A percentile compares a stretch with the other conserved stretches of the same genome.
Conservation (phyloP, 1,140 invertebrate species). For the Battus philenor region DNA sequence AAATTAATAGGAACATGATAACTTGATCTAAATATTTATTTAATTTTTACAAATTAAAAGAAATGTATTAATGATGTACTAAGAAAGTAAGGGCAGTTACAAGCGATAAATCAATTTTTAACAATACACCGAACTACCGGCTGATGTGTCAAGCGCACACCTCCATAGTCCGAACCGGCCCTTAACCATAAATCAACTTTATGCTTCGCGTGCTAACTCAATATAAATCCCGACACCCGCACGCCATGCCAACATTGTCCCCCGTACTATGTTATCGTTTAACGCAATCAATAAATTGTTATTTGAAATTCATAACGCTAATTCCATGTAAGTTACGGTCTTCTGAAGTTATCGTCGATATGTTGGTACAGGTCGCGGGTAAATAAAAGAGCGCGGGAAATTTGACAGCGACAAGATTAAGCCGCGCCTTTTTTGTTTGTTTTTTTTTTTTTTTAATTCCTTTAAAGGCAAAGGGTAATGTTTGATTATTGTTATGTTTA, state of each 20-base stretch:
- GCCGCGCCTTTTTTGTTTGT: not conserved
- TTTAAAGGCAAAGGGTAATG: too few species aligned
- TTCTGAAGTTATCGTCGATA: not conserved
- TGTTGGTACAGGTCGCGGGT: not conserved
- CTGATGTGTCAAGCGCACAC: not conserved
- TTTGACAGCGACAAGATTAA: slow-evolving; percentile 7
- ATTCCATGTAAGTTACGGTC: not conserved
- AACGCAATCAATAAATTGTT: slow-evolving; percentile 9
- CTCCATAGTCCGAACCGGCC: not conserved
- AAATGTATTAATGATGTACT: too few species aligned
- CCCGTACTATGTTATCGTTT: slow-evolving; percentile 1
- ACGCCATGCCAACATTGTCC: slow-evolving; percentile 9
- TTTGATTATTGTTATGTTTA: too few species aligned
- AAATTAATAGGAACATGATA: too few species aligned
- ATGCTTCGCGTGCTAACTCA: slow-evolving; percentile 7
- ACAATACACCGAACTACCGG: not conserved
- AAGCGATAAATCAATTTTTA: slow-evolving; percentile 5
- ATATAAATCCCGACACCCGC: slow-evolving; percentile 1
- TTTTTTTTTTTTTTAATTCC: too few species aligned
- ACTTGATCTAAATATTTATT: too few species aligned
- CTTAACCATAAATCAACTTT: slow-evolving; percentile 9
- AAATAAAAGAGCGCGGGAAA: slow-evolving; percentile 2
- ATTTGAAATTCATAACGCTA: slow-evolving; percentile 6
- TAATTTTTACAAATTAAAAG: too few species aligned
- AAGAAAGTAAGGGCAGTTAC: too few species aligned